Base-by-base conservation (phyloP, 1,140 invertebrate genomes). In the Habropoda laboriosa region DNA sequence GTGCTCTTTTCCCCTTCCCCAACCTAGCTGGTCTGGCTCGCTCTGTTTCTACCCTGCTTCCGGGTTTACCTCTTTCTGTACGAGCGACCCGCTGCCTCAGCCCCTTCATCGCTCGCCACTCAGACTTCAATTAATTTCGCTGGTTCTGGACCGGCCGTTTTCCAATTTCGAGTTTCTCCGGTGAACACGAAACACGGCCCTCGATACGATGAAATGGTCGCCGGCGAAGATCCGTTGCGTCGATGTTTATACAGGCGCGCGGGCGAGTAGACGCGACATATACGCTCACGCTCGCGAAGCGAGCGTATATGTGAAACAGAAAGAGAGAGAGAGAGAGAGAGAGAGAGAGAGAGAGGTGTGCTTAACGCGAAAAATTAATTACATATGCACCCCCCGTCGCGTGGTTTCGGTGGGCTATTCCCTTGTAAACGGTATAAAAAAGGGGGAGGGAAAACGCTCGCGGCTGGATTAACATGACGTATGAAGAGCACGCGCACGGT, bases 91-190 rank as follows among this genome's bases (percentile, higher is more conserved):
- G 74, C 68, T 67, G 55, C 79, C 83, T 81, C 83, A 71, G 81
- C 81, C 80, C 83, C 83, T 85, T 82, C 70, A 79, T 84, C 82
- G 73, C 61, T 78, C 73, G 81, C 88, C 88, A 88, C 88, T 90
- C 89, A 89, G 88, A 89, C 89, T 90, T 88, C 85, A 90, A 90
- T 90, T 90, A 90, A 89, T 90, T 90, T 90, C 84, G 83, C 84
- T 79, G 80, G 70, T 86, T 82, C 84, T 85, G 80, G 84, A 78
- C 84, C 84, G 80, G 84, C 81, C 79, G 87, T 88, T 90, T 89
- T 90, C 89, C 89, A 90, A 90, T 90, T 89, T 90, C 88, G 86
- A 90, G 85, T 90, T 89, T 85, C 88, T 89, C 84, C 84, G 74
- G n/a, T 82, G 84, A 75, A 86, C 86, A 73, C 74, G 86, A 83